Evolutionary conservation across 30 jellyfish, hydroid and myxozoan species (phyloP), one percentile per base, ranked within the genome.

Genomic region (Clytia hemisphaerica): DNA sequence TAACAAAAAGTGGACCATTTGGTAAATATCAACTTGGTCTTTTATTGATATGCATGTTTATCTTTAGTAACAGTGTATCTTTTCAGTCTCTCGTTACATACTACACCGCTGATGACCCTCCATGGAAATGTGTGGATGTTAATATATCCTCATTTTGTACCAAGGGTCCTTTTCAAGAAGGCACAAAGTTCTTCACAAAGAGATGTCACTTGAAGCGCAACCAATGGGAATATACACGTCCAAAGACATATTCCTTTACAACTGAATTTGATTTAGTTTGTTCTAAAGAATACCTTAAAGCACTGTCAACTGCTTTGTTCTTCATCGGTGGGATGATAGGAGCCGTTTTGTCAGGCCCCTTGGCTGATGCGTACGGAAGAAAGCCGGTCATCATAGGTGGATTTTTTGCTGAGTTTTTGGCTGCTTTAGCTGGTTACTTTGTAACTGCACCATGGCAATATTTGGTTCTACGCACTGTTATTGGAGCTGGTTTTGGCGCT

Each of bases 241-340:
- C 25, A 38, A 21, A 26, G 14, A 57, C 1, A 21, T 57, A 7
- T 30, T 57, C 70, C 7, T 22, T 57, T n/a, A 45, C 30, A 57
- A 57, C 70, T 7, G 70, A 57, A 57, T 57, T n/a, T 57, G 70
- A 57, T 21, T 45, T 57, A n/a, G 70, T 57, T 21, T 57, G 70
- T 21, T 25, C 44, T n/a, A 14, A 57, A 33, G 70, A 57, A 26
- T 57, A 26, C 30, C 15, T 57, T 0, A 45, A n/a, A 21, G 70
- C 70, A 5, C 14, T 57, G 42, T 37, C 33, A 22, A 57, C 25
- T n/a, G 36, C 70, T 21, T 6, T 45, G 30, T 57, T 57, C 6
- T 57, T 57, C 30, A 57, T 57, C 16, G 70, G 70, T 22, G 25
- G 70, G 70, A 45, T 37, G 44, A 57, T 57, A n/a, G 70, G 70